Conservation (phyloP, 2,888 invertebrate species). For the Zhuqinia jingwanae region DNA sequence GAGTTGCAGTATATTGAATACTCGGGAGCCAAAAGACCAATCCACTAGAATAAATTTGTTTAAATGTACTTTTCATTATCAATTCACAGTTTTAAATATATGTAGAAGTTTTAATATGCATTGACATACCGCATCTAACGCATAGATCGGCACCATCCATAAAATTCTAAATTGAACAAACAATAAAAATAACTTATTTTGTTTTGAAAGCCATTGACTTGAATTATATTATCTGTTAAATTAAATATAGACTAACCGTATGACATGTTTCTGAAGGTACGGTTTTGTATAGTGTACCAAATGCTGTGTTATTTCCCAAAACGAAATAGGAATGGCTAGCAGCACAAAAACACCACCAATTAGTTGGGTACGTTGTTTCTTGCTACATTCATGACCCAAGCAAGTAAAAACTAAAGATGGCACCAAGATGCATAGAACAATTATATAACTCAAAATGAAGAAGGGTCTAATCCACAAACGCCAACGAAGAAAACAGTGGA, state of each 20-base stretch:
- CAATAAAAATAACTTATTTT: constrained; percentile 42
- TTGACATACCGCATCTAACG: constrained; percentile 93
- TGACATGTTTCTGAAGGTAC: constrained; percentile 94
- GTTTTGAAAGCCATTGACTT: constrained; percentile 20
- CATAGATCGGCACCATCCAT: constrained; percentile 99
- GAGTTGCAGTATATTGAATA: constrained; percentile 96
- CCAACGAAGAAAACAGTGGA: constrained; percentile 83
- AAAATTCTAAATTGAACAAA: constrained; percentile 86
- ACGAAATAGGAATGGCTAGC: constrained; percentile 93
- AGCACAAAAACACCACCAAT: constrained; percentile 91
- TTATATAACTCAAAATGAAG: constrained; percentile 89
- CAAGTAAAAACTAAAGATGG: constrained; percentile 90
- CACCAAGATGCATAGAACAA: constrained; percentile 91
- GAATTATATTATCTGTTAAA: not conserved
- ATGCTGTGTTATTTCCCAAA: constrained; percentile 97
- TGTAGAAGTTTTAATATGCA: not conserved
- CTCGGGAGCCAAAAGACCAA: constrained; percentile 92
- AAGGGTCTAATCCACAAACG: constrained; percentile 94
- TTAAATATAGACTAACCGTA: constrained; percentile 84
- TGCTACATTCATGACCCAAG: constrained; percentile 75
- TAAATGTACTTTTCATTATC: not conserved
- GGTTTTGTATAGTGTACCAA: constrained; percentile 94
- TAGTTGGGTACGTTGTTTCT: constrained; percentile 74
- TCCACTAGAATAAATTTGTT: constrained; percentile 85
- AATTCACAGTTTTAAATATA: too few species aligned